Evolutionary conservation across 2,113 vertebrate species (phyloP).

Genomic region (Clarias magur): DNA sequence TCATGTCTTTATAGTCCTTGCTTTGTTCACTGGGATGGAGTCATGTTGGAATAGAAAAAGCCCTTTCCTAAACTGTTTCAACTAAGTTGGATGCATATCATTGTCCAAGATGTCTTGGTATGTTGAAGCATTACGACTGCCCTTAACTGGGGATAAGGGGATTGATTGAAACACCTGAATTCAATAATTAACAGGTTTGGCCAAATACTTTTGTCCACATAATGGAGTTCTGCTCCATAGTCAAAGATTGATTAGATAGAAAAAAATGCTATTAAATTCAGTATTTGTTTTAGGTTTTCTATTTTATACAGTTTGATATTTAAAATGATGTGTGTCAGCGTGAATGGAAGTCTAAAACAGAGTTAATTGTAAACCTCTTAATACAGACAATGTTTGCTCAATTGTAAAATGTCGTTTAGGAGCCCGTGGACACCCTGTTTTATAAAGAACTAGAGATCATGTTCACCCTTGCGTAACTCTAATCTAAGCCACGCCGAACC

Average conservation of each 20-base stretch:
- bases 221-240: not conserved
- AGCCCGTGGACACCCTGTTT: slow-evolving; percentile 1
- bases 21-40: too few relatives aligned
- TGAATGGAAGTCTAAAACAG: not conserved
- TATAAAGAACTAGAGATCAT: not conserved
- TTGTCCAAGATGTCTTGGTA: too few relatives aligned
- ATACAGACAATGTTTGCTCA: not conserved
- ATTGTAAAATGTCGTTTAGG: not conserved
- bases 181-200: too few relatives aligned
- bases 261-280: not conserved
- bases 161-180: too few relatives aligned
- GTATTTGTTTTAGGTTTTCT: not conserved
- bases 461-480: not conserved
- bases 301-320: not conserved
- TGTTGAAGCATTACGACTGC: too few relatives aligned
- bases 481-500: slow-evolving; percentile 6
- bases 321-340: not conserved
- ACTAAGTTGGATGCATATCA: too few relatives aligned
- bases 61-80: too few relatives aligned
- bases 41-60: too few relatives aligned
- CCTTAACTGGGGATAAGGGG: too few relatives aligned
- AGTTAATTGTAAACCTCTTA: not conserved
- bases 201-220: too few relatives aligned
- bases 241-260: not conserved
- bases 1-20: too few relatives aligned